Evolutionary conservation across 2,888 invertebrate genomes (phyloP).

Genomic region (Caradrina kadenii): DNA sequence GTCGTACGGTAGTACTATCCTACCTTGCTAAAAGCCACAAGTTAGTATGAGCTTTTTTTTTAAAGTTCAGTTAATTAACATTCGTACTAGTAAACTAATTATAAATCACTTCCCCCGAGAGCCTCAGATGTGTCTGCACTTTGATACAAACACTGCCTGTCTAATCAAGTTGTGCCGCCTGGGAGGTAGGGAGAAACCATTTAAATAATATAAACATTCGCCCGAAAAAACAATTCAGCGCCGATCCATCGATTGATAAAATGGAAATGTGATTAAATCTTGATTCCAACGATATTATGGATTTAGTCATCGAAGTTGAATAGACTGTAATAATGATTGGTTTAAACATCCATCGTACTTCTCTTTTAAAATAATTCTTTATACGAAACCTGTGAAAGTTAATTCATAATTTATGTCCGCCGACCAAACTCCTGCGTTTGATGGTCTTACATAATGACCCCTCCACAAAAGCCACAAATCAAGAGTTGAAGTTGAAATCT

Average conservation of each 20-base stretch:
- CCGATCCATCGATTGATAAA: constrained; percentile 49
- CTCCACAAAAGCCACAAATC: constrained; percentile 44
- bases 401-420: constrained; percentile 38
- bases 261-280: constrained; percentile 44
- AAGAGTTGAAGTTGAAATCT: constrained; percentile 48
- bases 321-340: not conserved
- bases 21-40: not conserved
- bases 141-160: constrained; percentile 19
- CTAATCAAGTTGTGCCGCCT: constrained; percentile 39
- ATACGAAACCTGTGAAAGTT: not conserved
- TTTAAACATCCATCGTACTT: not conserved
- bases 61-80: constrained; percentile 1
- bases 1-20: too few species aligned
- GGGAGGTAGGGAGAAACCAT: constrained; percentile 41
- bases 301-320: constrained; percentile 28
- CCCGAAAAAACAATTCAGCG: constrained; percentile 50
- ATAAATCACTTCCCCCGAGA: constrained; percentile 25
- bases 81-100: constrained; percentile 22
- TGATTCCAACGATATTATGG: constrained; percentile 21
- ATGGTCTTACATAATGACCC: constrained; percentile 38
- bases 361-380: constrained; percentile 11
- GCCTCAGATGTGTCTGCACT: constrained; percentile 15
- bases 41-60: constrained; percentile 2
- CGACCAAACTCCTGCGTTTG: constrained; percentile 44
- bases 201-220: constrained; percentile 62